Evolutionary conservation across 2,888 invertebrate species (phyloP).

Genomic region (Ochropacha duplaris): DNA sequence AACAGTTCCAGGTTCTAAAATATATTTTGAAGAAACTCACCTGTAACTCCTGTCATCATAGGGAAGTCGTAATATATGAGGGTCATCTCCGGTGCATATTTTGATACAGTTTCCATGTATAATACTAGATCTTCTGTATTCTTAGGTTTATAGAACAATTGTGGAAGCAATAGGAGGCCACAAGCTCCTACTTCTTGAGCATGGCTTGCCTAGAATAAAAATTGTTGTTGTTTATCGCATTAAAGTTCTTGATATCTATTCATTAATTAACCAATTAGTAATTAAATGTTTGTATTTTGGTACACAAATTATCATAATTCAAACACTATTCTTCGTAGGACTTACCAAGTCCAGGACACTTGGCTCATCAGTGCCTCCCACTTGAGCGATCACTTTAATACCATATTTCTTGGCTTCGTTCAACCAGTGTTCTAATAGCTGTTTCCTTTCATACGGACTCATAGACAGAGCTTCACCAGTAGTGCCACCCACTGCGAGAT

Average conservation of each 20-base stretch:
- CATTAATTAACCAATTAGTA: too few relatives aligned
- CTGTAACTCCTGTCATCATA: slow-evolving; percentile 84
- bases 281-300: too few relatives aligned
- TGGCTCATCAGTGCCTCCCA: slow-evolving; percentile 87
- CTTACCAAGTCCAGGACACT: slow-evolving; percentile 87
- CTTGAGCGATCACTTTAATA: slow-evolving; percentile 87
- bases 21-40: slow-evolving; percentile 70
- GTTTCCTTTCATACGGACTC: slow-evolving; percentile 86
- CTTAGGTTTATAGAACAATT: slow-evolving; percentile 86
- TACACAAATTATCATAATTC: too few relatives aligned
- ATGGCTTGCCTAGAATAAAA: slow-evolving; percentile 81
- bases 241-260: too few relatives aligned
- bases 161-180: slow-evolving; percentile 86
- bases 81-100: slow-evolving; percentile 86
- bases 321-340: background rate
- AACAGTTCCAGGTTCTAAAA: too few relatives aligned
- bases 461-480: slow-evolving; percentile 89
- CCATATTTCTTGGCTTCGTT: slow-evolving; percentile 77
- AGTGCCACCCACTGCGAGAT: slow-evolving; percentile 87
- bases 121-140: slow-evolving; percentile 79
- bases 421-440: slow-evolving; percentile 85
- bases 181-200: slow-evolving; percentile 84
- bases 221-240: background rate
- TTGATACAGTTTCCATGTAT: slow-evolving; percentile 84
- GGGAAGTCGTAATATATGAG: slow-evolving; percentile 91